Evolutionary conservation across 2,113 vertebrate species (phyloP).

Genomic region (Misgurnus anguillicaudatus): DNA sequence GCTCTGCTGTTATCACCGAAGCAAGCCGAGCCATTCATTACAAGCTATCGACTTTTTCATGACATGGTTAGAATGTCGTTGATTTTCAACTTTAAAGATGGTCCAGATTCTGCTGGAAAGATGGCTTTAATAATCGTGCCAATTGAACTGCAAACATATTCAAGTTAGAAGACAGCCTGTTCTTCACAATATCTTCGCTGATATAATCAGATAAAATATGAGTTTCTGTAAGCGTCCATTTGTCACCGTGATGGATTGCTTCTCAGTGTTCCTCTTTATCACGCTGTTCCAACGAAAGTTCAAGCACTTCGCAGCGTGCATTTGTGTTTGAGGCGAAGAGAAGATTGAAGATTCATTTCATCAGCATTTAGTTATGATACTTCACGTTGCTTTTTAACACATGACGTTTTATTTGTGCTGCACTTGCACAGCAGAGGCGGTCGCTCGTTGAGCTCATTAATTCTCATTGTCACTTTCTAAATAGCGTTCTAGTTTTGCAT

Average conservation of each 20-base stretch:
- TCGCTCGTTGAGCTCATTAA: neutral
- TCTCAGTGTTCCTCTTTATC: neutral
- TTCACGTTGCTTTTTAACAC: neutral
- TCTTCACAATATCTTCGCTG: neutral
- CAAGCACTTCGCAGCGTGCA: neutral
- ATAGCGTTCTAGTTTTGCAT: neutral
- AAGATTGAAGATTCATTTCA: neutral
- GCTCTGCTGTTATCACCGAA: conserved; percentile 9
- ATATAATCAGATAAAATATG: conserved; percentile 7
- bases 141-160: conserved; percentile 7
- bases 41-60: conserved; percentile 24
- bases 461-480: neutral
- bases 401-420: neutral
- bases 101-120: conserved; percentile 11
- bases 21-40: conserved; percentile 28
- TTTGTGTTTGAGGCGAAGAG: neutral
- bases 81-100: conserved; percentile 3
- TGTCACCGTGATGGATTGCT: conserved; percentile 13
- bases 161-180: neutral
- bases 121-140: conserved; percentile 34
- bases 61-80: neutral
- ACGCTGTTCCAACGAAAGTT: neutral
- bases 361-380: neutral
- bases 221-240: conserved; percentile 4
- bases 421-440: neutral